Evolutionary conservation across 2,888 invertebrate species (phyloP), one percentile per base, ranked within the genome.

Genomic region (Pristionchus arcanus): DNA sequence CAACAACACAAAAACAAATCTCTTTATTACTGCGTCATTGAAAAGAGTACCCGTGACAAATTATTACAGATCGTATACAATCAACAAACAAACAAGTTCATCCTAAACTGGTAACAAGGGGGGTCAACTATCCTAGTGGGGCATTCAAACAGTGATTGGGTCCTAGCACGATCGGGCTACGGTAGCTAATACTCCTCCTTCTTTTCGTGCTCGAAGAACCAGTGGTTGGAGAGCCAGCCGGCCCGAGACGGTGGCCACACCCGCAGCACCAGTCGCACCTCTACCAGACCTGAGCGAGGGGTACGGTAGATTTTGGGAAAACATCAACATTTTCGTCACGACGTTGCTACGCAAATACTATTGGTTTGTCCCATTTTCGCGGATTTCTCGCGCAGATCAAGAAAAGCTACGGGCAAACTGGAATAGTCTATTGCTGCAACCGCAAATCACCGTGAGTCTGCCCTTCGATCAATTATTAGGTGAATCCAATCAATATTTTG

Each of bases 241-340:
- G 53, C 71, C 16, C 87, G 25, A 7, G 87, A 68, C 59, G 87
- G 63, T n/a, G 94, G 94, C 94, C 94, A 94, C 74, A 94, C 90
- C 28, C 94, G 90, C 21, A 92, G 89, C 63, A 91, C 87, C 19
- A 94, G 90, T 15, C 93, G 91, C 21, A 93, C 91, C 85, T 94
- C 89, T 21, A 89, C 25, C 87, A 85, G 63, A 63, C 85, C 85
- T 85, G 37, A 16, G 42, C 0, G 42, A 7, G 9, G 42, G 42
- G 42, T 49, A 49, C 42, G 42, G 42, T 49, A 49, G 42, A 13
- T 49, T 49, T 7, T 49, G 42, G 42, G 13, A 49, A 49, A 49
- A 3, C 3, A 49, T 49, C 9, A 49, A 49, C 11, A 49, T 9
- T 9, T 49, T 49, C 42, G n/a, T n/a, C n/a, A n/a, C 42, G 42